These are phyloP conservation scores for Drosophila busckii DNA, from an alignment of 1,140 invertebrate species.

Conservation along the genomic window DNA sequence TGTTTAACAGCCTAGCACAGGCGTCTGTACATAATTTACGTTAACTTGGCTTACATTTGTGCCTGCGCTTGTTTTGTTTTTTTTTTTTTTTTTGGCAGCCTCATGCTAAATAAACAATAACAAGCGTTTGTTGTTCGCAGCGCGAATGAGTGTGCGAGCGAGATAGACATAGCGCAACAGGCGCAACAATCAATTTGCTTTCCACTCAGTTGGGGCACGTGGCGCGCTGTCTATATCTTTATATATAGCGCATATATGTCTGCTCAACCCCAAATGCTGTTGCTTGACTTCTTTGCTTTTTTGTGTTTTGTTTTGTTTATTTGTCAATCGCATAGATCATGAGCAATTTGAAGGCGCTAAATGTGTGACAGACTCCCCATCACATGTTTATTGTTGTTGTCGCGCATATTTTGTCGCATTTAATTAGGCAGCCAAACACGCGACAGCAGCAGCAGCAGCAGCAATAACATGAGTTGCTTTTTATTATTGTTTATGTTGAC, in stretches of 20 bases:
- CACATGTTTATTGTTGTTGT: constrained; percentile 5
- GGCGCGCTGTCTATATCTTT: too few relatives aligned
- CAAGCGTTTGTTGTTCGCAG: too few relatives aligned
- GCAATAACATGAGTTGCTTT: background rate
- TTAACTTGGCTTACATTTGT: constrained; percentile 8
- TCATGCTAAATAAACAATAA: constrained; percentile 37
- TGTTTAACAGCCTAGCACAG: too few relatives aligned
- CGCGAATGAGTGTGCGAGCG: too few relatives aligned
- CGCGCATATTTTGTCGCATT: constrained; percentile 36
- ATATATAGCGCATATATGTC: too few relatives aligned
- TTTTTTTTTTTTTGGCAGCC: constrained; percentile 37
- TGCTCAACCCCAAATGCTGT: too few relatives aligned
- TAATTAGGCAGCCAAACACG: constrained; percentile 38
- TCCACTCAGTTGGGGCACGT: too few relatives aligned
- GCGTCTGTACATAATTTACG: constrained; percentile 41
- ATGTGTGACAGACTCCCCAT: constrained; percentile 31
- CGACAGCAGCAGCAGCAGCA: constrained; percentile 12
- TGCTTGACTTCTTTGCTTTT: too few relatives aligned
- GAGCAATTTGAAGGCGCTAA: constrained; percentile 37
- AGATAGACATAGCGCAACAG: constrained; percentile 19
- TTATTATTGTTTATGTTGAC: too few relatives aligned
- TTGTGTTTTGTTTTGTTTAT: constrained; percentile 31
- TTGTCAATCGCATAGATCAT: constrained; percentile 19
- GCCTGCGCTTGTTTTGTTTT: constrained; percentile 2
- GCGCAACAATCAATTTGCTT: constrained; percentile 18